Base-by-base conservation (phyloP, 2,797 vertebrate species). In the Lerista edwardsae region DNA sequence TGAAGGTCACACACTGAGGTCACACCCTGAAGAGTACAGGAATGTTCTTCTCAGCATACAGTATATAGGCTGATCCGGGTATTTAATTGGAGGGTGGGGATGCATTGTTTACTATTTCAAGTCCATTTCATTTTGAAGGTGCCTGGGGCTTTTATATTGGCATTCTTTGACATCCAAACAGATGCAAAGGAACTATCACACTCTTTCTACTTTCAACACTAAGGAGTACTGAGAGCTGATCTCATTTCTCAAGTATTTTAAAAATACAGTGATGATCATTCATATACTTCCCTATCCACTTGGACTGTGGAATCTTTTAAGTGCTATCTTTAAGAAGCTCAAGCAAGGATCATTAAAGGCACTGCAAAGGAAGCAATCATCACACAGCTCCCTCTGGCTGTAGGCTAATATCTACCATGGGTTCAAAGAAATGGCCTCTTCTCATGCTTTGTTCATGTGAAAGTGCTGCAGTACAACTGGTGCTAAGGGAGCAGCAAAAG, bases 51-150 rank as follows among this genome's bases (percentile, higher is more conserved):
- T 64, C 71, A n/a, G n/a, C n/a, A n/a, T n/a, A 34, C 25, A 44
- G 72, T 86, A 76, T 88, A 69, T 1, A 88, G 3, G 47, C 1
- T 76, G 14, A 31, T 84, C 75, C 80, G 78, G 72, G 71, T 86
- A 84, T 5, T 51, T 82, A 44, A 31, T 74, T 80, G 68, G 44
- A 25, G 9, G 21, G 29, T 39, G 55, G 62, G 34, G 65, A 2
- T 1, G 3, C 84, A 31, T 64, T 0, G 12, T 82, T 86, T 87
- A 51, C 57, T 81, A 17, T 74, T 85, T 27, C 73, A 84, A 68
- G 62, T 10, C 87, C n/a, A 51, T 3, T 1, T 75, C 11, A 78
- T 79, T 69, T 41, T 79, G 14, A 88, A 27, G 77, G 1, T 51
- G 59, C 4, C 12, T 69, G 21, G 41, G 25, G 41, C 39, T 82